Base-by-base conservation (phyloP, 2,797 vertebrate genomes). In the Carduelis carduelis region DNA sequence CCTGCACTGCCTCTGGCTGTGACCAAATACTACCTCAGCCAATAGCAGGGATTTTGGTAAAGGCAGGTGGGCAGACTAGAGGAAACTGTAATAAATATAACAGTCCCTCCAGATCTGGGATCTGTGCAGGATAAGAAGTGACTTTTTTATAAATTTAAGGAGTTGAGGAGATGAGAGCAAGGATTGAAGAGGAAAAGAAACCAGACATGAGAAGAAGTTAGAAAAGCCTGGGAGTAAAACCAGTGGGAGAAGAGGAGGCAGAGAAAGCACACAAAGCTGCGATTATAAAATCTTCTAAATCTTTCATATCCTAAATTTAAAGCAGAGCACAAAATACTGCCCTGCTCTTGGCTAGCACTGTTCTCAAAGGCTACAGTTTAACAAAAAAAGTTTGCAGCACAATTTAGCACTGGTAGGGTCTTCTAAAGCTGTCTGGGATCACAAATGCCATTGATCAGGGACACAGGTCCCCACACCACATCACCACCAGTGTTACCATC, bases 391-490 rank as follows among this genome's bases (percentile, higher is more conserved):
- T 74, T 77, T 66, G 56, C 65, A 3, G 2, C 53, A 43, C 17
- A 71, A 22, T 37, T 50, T 6, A 53, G 52, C 53, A 39, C n/a
- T 30, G 8, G 10, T 11, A 70, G 35, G n/a, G 16, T 59, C 41
- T 56, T 59, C 50, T 60, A 28, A 49, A 8, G 2, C 3, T 1
- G 37, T 8, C 20, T 26, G 34, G 37, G 26, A 60, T 56, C 22
- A 55, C 4, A 46, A 68, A 68, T 4, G 16, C 34, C 74, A 6
- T 5, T 12, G 28, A 72, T 43, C 32, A 69, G 35, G 49, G n/a
- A 75, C 43, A 61, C 0, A 3, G 14, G 4, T 37, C 32, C 35
- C 35, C 6, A 14, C 0, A 0, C 19, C 35, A 14, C 1, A 0
- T 21, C 53, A 19, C 8, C 0, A 1, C 61, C 3, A 28, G 30